Percentiles rank a stretch among this genome's conserved stretches.
These are phyloP conservation scores for Chiroxiphia lanceolata DNA, from an alignment of 2,797 vertebrate species.

Conservation along the genomic window DNA sequence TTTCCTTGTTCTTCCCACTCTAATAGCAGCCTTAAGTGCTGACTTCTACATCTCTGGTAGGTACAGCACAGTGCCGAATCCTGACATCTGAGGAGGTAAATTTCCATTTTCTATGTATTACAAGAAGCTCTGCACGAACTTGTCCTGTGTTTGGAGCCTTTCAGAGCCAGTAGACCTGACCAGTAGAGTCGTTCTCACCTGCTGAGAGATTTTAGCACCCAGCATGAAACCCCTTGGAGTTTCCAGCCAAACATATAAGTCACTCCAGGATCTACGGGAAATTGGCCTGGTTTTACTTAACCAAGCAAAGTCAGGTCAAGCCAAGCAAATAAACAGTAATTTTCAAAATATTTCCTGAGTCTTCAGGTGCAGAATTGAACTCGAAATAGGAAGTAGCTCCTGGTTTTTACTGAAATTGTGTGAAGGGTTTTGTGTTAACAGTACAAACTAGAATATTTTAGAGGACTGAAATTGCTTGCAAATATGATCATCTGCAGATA, in stretches of 20 bases:
- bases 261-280: not conserved
- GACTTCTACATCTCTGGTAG: not conserved
- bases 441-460: not conserved
- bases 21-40: not conserved
- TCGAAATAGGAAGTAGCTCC: not conserved
- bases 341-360: not conserved
- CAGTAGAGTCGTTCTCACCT: not conserved
- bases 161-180: not conserved
- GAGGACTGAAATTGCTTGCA: not conserved
- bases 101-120: not conserved
- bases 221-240: not conserved
- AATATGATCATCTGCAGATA: not conserved
- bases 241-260: not conserved
- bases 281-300: not conserved
- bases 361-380: not conserved
- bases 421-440: not conserved
- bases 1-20: not conserved
- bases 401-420: not conserved
- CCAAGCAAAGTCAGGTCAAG: not conserved
- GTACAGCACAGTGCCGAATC: not conserved
- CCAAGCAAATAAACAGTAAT: constrained; percentile 16
- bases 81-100: not conserved
- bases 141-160: not conserved
- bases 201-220: not conserved
- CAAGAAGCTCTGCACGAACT: not conserved